Base-by-base conservation (phyloP, 2,113 vertebrate genomes). In the Thryonomys swinderianus region DNA sequence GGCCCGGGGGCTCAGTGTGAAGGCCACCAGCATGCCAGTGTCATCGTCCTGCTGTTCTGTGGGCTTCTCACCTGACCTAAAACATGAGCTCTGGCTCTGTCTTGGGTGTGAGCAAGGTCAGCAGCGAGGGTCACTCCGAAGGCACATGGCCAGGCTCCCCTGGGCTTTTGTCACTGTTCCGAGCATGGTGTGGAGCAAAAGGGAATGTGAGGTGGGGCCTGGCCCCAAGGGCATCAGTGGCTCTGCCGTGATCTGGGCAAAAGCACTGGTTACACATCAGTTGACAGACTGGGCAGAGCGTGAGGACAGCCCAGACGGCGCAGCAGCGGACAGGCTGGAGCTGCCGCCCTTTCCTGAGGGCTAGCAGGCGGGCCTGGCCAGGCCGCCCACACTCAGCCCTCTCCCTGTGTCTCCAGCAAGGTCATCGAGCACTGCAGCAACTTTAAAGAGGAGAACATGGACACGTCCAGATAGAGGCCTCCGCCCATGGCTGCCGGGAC, bases 361-460 rank as follows among this genome's bases (percentile, higher is more conserved):
- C 34, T 30, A 17, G 91, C 69, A 34, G 48, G 30, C 27, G 10
- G 23, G 32, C 53, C 34, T 34, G 20, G 20, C 73, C 9, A 4
- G 74, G 93, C n/a, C n/a, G 95, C 64, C 78, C 5, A 34, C 40
- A 32, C 95, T 95, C 94, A 23, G 30, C 87, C 96, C 85, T 97
- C 92, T 95, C 91, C 97, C 86, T 69, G 95, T 97, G 93, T 96
- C 96, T 96, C 34, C 98, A 99, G 99, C 97, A 99, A 99, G 98
- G 99, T 99, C 94, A 99, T 99, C 97, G 99, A 99, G 96, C 99
- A 99, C 96, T 99, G 99, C 98, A 98, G 99, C 97, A 99, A 98
- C 98, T 99, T 99, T 98, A 99, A 99, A 98, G 99, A 99, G 93
- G 99, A 99, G 98, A 99, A 99, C 95, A 99, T 99, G 99, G 99